A percentile compares a stretch with the other conserved stretches of the same genome.
phyloP scores from a whole-genome alignment of 2,113 vertebrate species.

The human (Homo sapiens) region DNA sequence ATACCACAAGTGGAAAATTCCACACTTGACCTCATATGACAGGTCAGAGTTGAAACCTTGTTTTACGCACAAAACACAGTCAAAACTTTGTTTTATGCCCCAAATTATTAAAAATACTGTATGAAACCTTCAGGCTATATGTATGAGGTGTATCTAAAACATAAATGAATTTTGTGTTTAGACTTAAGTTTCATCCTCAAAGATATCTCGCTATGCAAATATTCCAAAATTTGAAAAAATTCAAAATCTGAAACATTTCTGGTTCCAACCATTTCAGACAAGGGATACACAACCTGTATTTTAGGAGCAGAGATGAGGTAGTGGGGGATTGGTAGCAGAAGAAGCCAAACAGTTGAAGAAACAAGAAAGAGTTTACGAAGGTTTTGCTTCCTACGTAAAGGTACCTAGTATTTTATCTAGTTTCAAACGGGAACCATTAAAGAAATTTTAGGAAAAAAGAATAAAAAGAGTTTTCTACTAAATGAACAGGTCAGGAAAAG shows the following conservation, averaged over 20 bases:
- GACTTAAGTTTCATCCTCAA: no score
- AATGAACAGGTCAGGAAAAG: not conserved
- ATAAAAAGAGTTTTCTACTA: not conserved
- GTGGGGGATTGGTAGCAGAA: not conserved
- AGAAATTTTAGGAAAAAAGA: not conserved
- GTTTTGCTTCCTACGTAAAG: not conserved
- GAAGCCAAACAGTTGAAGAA: not conserved
- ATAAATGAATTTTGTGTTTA: no score
- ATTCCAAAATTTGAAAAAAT: no score
- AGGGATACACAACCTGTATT: not conserved
- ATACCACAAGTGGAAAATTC: not conserved
- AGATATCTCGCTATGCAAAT: no score
- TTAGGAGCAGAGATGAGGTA: not conserved
- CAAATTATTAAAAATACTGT: no score
- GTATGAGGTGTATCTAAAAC: no score
- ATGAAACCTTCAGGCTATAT: no score
- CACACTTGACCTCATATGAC: not conserved
- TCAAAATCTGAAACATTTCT: no score
- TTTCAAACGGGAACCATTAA: not conserved
- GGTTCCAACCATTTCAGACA: not conserved
- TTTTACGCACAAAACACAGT: no score
- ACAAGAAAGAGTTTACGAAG: not conserved
- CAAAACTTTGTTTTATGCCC: no score
- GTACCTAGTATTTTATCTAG: not conserved
- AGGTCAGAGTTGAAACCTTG: not conserved